A percentile compares a stretch with the other conserved stretches of the same genome.
Conservation (phyloP, 2,888 invertebrate genomes). For the Rhingia rostrata region DNA sequence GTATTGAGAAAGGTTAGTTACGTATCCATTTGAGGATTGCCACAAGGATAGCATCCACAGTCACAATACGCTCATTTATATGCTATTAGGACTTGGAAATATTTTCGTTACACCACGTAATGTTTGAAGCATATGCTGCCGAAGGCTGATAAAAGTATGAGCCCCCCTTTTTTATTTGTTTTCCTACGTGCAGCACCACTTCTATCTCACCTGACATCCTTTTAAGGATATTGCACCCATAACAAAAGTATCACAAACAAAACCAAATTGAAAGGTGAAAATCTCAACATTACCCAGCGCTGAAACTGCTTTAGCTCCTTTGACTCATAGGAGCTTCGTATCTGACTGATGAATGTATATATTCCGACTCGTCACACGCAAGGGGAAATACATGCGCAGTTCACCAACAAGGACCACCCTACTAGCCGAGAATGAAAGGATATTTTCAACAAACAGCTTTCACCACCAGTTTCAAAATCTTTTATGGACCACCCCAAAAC, state of each 20-base stretch:
- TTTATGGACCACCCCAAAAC: constrained; percentile 64
- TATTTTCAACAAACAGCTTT: constrained; percentile 38
- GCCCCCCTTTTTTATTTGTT: constrained; percentile 15
- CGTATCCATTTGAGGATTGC: constrained; percentile 26
- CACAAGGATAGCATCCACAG: constrained; percentile 51
- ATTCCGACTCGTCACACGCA: constrained; percentile 2
- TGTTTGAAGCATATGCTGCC: constrained; percentile 29
- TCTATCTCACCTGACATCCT: constrained; percentile 19
- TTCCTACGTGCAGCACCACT: constrained; percentile 40
- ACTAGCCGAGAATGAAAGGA: constrained; percentile 11
- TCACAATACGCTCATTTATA: constrained; percentile 11
- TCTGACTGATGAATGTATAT: neutral
- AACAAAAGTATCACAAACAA: constrained; percentile 9
- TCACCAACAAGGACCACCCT: constrained; percentile 17
- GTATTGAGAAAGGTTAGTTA: constrained; percentile 62
- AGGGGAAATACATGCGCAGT: constrained; percentile 47
- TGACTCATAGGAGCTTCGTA: constrained; percentile 25
- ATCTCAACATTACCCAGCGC: neutral
- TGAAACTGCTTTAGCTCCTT: constrained; percentile 10
- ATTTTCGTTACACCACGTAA: constrained; percentile 48
- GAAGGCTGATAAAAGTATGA: constrained; percentile 4
- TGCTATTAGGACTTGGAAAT: constrained; percentile 37
- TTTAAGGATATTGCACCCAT: constrained; percentile 43
- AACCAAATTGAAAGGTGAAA: neutral
- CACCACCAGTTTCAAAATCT: constrained; percentile 56